These are phyloP conservation scores for Pandemis heparana DNA, from an alignment of 2,888 invertebrate species.

Conservation along the genomic window DNA sequence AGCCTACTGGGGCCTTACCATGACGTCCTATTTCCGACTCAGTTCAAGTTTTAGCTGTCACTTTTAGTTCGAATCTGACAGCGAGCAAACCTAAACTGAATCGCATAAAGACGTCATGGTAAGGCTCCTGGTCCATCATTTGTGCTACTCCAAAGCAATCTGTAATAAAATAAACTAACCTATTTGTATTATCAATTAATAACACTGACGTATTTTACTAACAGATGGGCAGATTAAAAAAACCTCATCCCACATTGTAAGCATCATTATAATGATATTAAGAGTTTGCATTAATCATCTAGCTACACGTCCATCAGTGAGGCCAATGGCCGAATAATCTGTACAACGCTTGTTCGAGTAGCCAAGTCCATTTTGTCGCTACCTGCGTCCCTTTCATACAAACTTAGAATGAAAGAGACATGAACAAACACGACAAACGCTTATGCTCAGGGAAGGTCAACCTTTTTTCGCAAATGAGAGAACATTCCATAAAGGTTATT, in stretches of 20 bases:
- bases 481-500: neutral
- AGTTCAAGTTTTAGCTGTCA: too few species aligned
- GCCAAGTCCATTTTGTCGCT: neutral
- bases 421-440: neutral
- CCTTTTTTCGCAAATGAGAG: neutral
- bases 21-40: too few species aligned
- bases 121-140: too few species aligned
- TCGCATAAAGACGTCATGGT: too few species aligned
- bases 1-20: too few species aligned
- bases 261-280: conserved; percentile 23
- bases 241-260: conserved; percentile 4
- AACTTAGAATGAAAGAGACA: neutral
- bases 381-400: neutral
- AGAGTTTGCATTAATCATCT: conserved; percentile 33
- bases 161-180: neutral
- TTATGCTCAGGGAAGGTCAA: neutral
- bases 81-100: too few species aligned
- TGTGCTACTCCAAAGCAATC: neutral
- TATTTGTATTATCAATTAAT: neutral
- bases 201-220: neutral
- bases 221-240: neutral
- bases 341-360: neutral
- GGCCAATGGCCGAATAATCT: conserved; percentile 33
- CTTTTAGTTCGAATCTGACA: too few species aligned
- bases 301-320: conserved; percentile 9